phyloP scores from a whole-genome alignment of 2,113 vertebrate genomes.

The Sigmodon hispidus region DNA sequence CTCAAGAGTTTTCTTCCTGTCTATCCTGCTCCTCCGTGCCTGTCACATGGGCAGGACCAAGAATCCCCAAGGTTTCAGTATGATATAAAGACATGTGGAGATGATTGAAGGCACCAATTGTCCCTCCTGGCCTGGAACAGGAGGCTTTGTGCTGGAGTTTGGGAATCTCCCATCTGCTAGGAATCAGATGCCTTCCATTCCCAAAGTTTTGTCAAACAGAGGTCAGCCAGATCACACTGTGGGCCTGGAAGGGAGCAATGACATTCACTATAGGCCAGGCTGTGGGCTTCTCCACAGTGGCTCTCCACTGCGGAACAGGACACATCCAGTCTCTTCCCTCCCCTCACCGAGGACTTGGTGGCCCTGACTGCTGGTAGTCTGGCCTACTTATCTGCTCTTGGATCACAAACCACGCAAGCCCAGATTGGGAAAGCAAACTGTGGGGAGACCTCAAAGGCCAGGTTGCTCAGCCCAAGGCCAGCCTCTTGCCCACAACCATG shows the following conservation, averaged over 20 bases:
- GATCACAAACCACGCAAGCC: background rate
- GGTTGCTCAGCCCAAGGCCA: background rate
- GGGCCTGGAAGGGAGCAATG: background rate
- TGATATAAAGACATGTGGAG: background rate
- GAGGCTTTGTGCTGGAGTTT: no score
- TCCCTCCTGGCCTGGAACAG: no score
- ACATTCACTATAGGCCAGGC: background rate
- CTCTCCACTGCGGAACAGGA: background rate
- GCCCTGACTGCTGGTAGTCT: background rate
- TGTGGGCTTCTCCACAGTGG: background rate
- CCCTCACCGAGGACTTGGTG: background rate
- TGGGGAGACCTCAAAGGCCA: background rate
- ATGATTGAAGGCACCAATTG: background rate
- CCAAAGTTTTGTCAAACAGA: background rate
- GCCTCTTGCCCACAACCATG: background rate
- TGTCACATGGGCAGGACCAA: background rate
- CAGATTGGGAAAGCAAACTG: background rate
- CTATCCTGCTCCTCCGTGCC: no score
- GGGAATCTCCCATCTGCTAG: no score
- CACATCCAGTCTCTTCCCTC: background rate
- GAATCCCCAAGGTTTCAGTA: background rate
- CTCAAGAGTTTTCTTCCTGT: background rate
- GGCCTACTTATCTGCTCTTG: background rate
- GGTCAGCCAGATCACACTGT: background rate
- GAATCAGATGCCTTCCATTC: background rate